Conservation (phyloP, 2,113 vertebrate genomes). For the Stomatorhinus ivindoensis region DNA sequence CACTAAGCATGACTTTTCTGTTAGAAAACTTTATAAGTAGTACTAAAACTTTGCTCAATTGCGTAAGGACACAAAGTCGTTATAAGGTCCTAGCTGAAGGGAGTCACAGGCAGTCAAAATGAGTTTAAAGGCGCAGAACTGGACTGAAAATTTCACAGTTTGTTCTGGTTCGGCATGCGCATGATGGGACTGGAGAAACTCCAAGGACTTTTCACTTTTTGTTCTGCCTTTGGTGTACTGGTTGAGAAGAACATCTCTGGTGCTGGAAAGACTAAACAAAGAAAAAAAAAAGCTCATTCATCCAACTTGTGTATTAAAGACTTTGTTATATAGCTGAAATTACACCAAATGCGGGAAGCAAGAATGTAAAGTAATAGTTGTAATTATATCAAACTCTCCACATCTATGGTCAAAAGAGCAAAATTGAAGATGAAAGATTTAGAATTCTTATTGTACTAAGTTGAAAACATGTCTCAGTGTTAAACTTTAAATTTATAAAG, state of each 20-base stretch:
- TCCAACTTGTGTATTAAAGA: neutral
- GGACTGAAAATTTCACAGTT: neutral
- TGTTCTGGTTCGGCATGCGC: conserved; percentile 1
- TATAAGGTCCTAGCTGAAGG: neutral
- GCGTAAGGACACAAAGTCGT: neutral
- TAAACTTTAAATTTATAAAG: neutral
- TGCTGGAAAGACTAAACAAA: conserved; percentile 1
- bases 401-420: neutral
- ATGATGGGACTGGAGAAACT: neutral
- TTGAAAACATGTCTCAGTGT: neutral
- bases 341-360: neutral
- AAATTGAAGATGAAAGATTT: neutral
- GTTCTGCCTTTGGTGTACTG: neutral
- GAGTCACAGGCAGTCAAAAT: neutral
- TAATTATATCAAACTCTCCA: neutral
- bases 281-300: neutral
- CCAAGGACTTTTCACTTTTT: neutral
- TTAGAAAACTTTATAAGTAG: neutral
- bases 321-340: neutral
- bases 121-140: neutral
- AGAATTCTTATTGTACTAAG: neutral
- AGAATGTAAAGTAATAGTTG: neutral
- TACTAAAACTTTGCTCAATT: neutral
- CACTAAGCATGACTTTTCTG: neutral
- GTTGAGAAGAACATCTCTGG: neutral